Percentiles rank a stretch among this genome's conserved stretches.
Evolutionary conservation across 2,888 invertebrate species (phyloP).

Genomic region (Prosapia bicincta): DNA sequence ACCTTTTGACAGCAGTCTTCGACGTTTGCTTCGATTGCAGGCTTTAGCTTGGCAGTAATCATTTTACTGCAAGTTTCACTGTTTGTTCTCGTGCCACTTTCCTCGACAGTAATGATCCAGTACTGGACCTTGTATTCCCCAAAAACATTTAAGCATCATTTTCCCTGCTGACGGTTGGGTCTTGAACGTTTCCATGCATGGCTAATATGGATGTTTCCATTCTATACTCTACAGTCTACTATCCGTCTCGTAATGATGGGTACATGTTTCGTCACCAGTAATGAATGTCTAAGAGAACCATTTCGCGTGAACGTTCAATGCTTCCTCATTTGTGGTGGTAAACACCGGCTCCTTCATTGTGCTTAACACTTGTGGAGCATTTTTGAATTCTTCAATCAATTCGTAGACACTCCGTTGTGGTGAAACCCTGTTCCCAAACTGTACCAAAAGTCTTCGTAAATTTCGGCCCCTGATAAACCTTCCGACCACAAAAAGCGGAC

Average conservation of each 20-base stretch:
- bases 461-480: too few species aligned
- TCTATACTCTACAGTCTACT: slow-evolving; percentile 1
- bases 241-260: background rate
- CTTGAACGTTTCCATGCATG: background rate
- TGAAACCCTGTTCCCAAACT: too few species aligned
- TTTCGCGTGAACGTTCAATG: too few species aligned
- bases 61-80: too few species aligned
- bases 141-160: background rate
- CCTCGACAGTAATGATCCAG: background rate
- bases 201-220: slow-evolving; percentile 2
- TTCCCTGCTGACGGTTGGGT: slow-evolving; percentile 5
- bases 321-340: too few species aligned
- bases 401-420: too few species aligned
- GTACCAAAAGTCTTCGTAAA: too few species aligned
- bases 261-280: background rate
- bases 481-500: too few species aligned
- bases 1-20: background rate
- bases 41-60: background rate
- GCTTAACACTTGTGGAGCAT: too few species aligned
- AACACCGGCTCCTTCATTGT: too few species aligned
- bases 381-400: too few species aligned
- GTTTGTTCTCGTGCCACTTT: background rate
- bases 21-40: background rate
- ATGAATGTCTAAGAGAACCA: background rate
- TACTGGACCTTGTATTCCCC: background rate